Base-by-base conservation (phyloP, 1,140 invertebrate species). In the Drosophila grimshawi region DNA sequence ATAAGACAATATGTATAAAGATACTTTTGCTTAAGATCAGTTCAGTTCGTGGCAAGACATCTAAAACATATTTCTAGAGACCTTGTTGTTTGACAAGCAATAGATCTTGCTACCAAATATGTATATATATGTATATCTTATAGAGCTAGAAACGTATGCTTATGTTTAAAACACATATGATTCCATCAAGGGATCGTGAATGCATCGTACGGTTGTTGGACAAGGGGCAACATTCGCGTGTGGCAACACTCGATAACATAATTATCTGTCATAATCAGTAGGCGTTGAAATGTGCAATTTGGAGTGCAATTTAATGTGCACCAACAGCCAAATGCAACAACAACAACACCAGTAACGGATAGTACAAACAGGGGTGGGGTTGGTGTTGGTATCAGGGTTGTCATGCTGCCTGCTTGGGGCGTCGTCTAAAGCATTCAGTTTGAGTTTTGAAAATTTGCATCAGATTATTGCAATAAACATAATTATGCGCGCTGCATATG, bases 391-490 rank as follows among this genome's bases (percentile, higher is more conserved):
- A 37, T 35, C 32, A 65, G 69, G 62, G 64, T 60, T 68, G 51
- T 65, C 71, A 51, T 59, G 66, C 49, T 62, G 65, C 56, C 61
- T 43, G 45, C 57, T 55, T 62, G 29, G 74, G 64, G 49, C 64
- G 49, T 30, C 68, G 59, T 81, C 75, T 71, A 88, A 76, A 80
- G 65, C 78, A 78, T 83, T 88, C 85, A 72, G 85, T 89, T 88
- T 78, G 85, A 85, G 85, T 77, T 83, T 69, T 70, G 73, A 67
- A 78, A 88, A 88, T 88, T 88, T 83, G 85, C 85, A 88, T 88
- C 86, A 85, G 81, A 90, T 90, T 90, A 88, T 88, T 90, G 86
- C 86, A 90, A 90, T 90, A 90, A 90, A 90, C 86, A 90, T 90
- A 90, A 90, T 90, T 90, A 90, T 90, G 82, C 82, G 79, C 82